Percentiles rank a stretch among this genome's conserved stretches.
Conservation (phyloP, 2,888 invertebrate species). For the Drosophila mercatorum region DNA sequence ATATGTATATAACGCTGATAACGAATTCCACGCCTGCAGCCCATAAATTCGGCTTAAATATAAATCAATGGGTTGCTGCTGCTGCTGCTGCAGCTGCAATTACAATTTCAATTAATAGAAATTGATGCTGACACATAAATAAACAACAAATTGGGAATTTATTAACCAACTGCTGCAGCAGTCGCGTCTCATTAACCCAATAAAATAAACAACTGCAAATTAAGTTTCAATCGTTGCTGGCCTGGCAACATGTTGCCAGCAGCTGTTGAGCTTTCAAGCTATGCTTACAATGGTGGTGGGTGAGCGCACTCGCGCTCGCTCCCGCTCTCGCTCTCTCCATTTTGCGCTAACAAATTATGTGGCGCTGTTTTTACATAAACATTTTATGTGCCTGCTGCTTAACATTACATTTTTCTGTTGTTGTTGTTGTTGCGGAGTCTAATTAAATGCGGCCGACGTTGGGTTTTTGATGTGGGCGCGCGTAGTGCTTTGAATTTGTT, state of each 20-base stretch:
- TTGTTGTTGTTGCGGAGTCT: constrained; percentile 48
- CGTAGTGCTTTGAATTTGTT: constrained; percentile 71
- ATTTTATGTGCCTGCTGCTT: constrained; percentile 60
- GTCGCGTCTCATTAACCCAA: constrained; percentile 45
- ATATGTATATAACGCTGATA: constrained; percentile 37
- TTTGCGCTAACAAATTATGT: constrained; percentile 70
- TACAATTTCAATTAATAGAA: constrained; percentile 70
- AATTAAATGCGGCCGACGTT: constrained; percentile 67
- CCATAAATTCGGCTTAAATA: constrained; percentile 60
- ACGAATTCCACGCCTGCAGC: constrained; percentile 48
- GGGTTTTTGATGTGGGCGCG: constrained; percentile 74
- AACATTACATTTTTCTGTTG: constrained; percentile 37
- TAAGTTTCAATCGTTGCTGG: constrained; percentile 27
- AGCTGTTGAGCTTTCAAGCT: constrained; percentile 30
- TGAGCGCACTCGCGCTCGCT: neutral
- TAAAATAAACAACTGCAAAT: constrained; percentile 46
- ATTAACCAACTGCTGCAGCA: constrained; percentile 34
- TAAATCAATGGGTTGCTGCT: constrained; percentile 59
- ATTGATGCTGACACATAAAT: constrained; percentile 67
- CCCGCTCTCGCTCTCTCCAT: neutral
- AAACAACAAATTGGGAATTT: constrained; percentile 61
- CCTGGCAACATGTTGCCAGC: constrained; percentile 57
- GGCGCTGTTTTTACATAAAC: constrained; percentile 55
- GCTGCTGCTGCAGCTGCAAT: constrained; percentile 31
- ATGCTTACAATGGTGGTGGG: constrained; percentile 17